phyloP scores from a whole-genome alignment of 2,888 invertebrate species.

The Osmoderma eremita region DNA sequence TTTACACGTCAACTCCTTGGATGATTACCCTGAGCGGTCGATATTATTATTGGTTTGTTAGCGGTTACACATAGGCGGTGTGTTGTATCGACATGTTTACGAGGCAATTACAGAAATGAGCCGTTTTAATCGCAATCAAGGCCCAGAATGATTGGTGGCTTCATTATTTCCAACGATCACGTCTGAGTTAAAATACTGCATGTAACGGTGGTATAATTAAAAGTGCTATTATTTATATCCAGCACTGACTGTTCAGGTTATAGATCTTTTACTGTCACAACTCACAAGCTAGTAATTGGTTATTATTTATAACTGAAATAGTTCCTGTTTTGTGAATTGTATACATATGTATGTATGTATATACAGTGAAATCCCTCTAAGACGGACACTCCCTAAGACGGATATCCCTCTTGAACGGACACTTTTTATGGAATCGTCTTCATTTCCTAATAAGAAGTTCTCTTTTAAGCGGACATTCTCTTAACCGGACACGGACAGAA shows the following conservation, averaged over 20 bases:
- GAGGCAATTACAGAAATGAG: conserved; percentile 63
- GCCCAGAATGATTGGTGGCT: conserved; percentile 62
- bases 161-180: conserved; percentile 63
- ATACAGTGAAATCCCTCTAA: no score
- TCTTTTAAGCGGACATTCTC: no score
- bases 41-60: conserved; percentile 6
- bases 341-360: no score
- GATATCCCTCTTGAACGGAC: no score
- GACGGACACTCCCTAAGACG: no score
- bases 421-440: no score
- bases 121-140: conserved; percentile 61
- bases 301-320: no score
- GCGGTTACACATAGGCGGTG: conserved; percentile 48
- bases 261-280: conserved; percentile 52
- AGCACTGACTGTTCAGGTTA: conserved; percentile 2
- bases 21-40: neutral
- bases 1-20: neutral
- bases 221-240: conserved; percentile 60
- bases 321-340: no score
- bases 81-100: conserved; percentile 62
- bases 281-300: no score
- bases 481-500: no score
- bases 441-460: no score
- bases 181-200: conserved; percentile 58
- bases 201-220: conserved; percentile 59